Conservation (phyloP, 2,797 vertebrate genomes). For the Myotis vivesi region DNA sequence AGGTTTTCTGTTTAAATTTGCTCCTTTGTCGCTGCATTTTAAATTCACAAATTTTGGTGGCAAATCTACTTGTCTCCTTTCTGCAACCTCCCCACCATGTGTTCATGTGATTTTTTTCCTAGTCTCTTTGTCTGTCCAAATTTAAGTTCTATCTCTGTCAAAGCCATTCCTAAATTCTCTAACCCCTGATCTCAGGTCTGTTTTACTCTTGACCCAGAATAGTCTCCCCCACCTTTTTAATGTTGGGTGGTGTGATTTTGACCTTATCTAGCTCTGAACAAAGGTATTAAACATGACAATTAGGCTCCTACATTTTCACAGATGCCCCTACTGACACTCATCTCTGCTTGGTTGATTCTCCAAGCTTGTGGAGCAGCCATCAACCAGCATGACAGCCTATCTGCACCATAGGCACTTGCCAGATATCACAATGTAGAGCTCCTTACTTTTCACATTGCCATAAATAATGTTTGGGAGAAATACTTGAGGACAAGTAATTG, state of each 20-base stretch:
- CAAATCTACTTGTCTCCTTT: background rate
- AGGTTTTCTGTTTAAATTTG: background rate
- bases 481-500: background rate
- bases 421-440: background rate
- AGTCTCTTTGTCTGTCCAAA: background rate
- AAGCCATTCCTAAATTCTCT: background rate
- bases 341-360: conserved; percentile 1
- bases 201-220: background rate
- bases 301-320: background rate
- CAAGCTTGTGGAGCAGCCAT: background rate
- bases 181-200: background rate
- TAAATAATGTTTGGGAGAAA: conserved; percentile 1
- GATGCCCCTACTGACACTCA: background rate
- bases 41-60: background rate
- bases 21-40: background rate
- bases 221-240: background rate
- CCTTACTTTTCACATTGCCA: background rate
- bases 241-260: background rate
- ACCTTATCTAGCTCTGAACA: background rate
- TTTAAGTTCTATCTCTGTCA: background rate
- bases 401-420: background rate
- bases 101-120: background rate
- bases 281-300: background rate
- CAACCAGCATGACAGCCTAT: background rate
- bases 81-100: background rate